A percentile compares a stretch with the other conserved stretches of the same genome.
These are phyloP conservation scores for Anoncus sp. DNA, from an alignment of 2,888 invertebrate species.

Conservation along the genomic window DNA sequence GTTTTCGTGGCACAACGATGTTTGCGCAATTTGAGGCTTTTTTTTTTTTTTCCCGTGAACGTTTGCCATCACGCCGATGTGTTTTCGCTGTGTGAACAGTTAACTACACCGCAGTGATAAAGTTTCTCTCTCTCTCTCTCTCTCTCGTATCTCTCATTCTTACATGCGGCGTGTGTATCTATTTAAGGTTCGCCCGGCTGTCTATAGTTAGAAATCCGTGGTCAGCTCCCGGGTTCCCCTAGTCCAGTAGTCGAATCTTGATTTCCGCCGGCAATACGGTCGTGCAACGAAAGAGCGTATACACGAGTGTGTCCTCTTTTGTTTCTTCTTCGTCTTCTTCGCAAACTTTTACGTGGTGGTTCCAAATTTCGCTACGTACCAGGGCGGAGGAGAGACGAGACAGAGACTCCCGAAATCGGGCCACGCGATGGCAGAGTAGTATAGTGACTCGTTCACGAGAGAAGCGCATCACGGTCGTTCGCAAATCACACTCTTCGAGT, in stretches of 20 bases:
- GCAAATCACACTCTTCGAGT: slow-evolving; percentile 23
- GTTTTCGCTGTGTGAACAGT: slow-evolving; percentile 55
- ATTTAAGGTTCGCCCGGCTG: slow-evolving; percentile 82
- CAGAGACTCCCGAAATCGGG: too few species aligned
- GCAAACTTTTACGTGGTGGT: too few species aligned
- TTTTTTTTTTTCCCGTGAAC: background rate
- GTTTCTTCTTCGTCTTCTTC: slow-evolving; percentile 12
- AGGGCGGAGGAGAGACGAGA: too few species aligned
- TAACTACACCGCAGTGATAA: slow-evolving; percentile 52
- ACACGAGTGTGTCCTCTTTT: slow-evolving; percentile 48
- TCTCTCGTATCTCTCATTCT: slow-evolving; percentile 33
- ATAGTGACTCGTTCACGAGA: background rate
- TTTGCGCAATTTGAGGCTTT: slow-evolving; percentile 9
- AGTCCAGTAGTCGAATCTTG: slow-evolving; percentile 35
- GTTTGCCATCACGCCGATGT: background rate
- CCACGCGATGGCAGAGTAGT: too few species aligned
- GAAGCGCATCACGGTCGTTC: background rate
- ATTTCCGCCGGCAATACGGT: slow-evolving; percentile 14
- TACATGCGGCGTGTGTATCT: slow-evolving; percentile 69
- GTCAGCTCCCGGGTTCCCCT: slow-evolving; percentile 73
- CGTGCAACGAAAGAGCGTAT: slow-evolving; percentile 22
- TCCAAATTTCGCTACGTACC: too few species aligned
- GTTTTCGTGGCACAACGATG: background rate
- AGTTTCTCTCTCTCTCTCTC: slow-evolving; percentile 39
- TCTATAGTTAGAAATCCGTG: slow-evolving; percentile 81